phyloP scores from a whole-genome alignment of 2,113 vertebrate species.

The Reinhardtius hippoglossoides region DNA sequence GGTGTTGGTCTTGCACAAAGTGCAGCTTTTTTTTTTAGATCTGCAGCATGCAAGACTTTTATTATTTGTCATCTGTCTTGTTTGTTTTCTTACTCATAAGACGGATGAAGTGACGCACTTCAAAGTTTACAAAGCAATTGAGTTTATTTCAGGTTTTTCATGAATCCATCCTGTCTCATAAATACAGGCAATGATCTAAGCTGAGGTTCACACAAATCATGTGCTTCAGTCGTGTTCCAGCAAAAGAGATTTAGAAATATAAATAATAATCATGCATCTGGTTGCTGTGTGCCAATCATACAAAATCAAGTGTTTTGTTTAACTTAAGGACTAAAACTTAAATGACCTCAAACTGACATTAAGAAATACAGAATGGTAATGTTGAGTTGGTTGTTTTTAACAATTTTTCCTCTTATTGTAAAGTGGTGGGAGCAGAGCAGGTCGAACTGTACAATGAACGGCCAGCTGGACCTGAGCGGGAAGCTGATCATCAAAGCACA shows the following conservation, averaged over 20 bases:
- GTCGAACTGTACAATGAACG: conserved; percentile 92
- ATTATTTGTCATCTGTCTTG: not conserved
- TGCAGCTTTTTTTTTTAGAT: no score
- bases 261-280: no score
- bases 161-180: no score
- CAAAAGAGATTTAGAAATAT: no score
- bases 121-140: not conserved
- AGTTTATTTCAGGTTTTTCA: no score
- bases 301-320: not conserved
- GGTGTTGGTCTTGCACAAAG: no score
- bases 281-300: no score
- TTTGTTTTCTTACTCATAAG: not conserved
- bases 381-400: not conserved
- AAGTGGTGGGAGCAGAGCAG: conserved; percentile 69
- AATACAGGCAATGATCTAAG: not conserved
- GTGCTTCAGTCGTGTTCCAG: not conserved
- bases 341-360: not conserved
- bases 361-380: not conserved
- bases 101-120: no score
- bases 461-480: conserved; percentile 97
- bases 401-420: conserved; percentile 10
- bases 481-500: conserved; percentile 99
- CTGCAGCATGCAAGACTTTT: not conserved
- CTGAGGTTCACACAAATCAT: no score
- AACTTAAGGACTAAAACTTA: no score